Conservation (phyloP, 2,888 invertebrate genomes). For the Nomada fucata region DNA sequence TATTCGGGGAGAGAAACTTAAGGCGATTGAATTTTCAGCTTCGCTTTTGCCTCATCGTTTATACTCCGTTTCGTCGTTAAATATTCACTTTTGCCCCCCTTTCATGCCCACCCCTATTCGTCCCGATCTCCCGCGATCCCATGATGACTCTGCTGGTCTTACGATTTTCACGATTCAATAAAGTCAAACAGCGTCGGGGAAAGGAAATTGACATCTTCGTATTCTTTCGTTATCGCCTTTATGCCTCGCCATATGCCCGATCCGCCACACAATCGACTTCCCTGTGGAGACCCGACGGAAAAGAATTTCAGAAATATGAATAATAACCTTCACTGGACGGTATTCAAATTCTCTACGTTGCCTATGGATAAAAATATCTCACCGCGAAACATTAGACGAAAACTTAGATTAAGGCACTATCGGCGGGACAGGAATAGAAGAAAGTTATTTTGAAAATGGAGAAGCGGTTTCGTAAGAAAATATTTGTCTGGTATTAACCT, state of each 20-base stretch:
- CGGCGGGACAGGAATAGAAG: too few relatives aligned
- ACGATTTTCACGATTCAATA: conserved; percentile 48
- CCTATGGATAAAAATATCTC: too few relatives aligned
- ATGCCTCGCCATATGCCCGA: neutral
- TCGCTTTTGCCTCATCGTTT: neutral
- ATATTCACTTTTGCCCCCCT: conserved; percentile 14
- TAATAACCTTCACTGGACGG: too few relatives aligned
- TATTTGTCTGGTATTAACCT: too few relatives aligned
- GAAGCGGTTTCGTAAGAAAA: too few relatives aligned
- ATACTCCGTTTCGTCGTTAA: conserved; percentile 13
- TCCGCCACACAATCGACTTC: neutral
- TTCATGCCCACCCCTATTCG: conserved; percentile 11
- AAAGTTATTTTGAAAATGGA: too few relatives aligned
- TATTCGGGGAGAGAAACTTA: neutral
- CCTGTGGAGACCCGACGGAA: neutral
- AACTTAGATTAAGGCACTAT: too few relatives aligned
- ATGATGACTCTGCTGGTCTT: conserved; percentile 10
- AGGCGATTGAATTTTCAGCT: conserved; percentile 12
- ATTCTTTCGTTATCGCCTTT: conserved; percentile 32
- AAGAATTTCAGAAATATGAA: conserved; percentile 2
- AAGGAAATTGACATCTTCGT: conserved; percentile 26
- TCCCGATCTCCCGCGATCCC: conserved; percentile 24
- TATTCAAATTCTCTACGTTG: too few relatives aligned
- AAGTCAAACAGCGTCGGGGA: conserved; percentile 17
- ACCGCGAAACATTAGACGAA: too few relatives aligned